Evolutionary conservation across 1,140 invertebrate genomes (phyloP).

Genomic region (Aphelenchoides avenae): DNA sequence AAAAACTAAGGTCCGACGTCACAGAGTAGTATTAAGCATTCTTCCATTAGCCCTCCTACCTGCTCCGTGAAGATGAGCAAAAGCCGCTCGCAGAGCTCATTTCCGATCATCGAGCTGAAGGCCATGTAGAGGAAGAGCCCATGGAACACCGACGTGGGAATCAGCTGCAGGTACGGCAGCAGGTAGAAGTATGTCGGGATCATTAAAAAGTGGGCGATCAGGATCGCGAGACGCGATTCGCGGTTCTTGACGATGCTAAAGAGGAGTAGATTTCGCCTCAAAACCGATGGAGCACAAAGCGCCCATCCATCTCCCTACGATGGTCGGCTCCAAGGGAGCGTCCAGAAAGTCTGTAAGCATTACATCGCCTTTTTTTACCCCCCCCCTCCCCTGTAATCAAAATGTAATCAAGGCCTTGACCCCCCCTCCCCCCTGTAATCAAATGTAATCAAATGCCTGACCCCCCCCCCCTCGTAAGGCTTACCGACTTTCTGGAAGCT

Average conservation of each 20-base stretch:
- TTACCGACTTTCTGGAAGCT: too few relatives aligned
- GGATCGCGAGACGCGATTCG: slow-evolving; percentile 61
- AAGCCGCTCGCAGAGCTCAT: slow-evolving; percentile 62
- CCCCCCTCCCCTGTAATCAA: too few relatives aligned
- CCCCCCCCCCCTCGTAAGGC: too few relatives aligned
- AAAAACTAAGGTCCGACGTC: neutral
- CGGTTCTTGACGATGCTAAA: slow-evolving; percentile 62
- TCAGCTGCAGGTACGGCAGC: slow-evolving; percentile 59
- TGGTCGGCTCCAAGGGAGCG: too few relatives aligned
- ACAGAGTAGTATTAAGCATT: neutral
- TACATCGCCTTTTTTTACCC: too few relatives aligned
- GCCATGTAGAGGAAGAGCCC: slow-evolving; percentile 63
- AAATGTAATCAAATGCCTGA: too few relatives aligned
- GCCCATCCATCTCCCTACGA: too few relatives aligned
- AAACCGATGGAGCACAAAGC: too few relatives aligned
- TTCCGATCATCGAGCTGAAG: slow-evolving; percentile 60
- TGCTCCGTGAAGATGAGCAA: slow-evolving; percentile 62
- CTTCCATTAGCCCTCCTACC: slow-evolving; percentile 39
- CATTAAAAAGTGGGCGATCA: slow-evolving; percentile 61
- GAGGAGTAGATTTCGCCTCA: too few relatives aligned
- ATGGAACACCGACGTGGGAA: slow-evolving; percentile 61
- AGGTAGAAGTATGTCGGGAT: slow-evolving; percentile 61
- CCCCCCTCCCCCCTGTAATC: too few relatives aligned
- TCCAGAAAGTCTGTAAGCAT: too few relatives aligned
- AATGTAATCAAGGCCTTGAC: too few relatives aligned